Percentiles rank a stretch among this genome's conserved stretches.
These are phyloP conservation scores for Sylvietta virens DNA, from an alignment of 2,113 vertebrate species.

Conservation along the genomic window DNA sequence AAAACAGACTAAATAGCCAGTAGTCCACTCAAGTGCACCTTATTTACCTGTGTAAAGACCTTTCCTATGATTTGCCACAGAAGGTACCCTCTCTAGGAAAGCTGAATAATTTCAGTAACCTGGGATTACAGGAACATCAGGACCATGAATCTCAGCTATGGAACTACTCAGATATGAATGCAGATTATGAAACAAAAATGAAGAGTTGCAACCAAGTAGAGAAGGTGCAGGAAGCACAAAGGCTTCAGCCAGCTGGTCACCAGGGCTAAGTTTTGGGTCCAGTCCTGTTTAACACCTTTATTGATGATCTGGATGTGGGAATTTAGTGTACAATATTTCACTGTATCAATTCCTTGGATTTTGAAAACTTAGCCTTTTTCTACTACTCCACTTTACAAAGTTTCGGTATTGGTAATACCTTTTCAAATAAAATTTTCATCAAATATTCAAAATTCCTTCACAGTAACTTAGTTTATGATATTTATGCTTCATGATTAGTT, in stretches of 20 bases:
- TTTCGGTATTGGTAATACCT: not conserved
- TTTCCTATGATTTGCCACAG: not conserved
- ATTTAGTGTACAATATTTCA: not conserved
- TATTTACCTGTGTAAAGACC: not conserved
- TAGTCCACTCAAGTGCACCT: not conserved
- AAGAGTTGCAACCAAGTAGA: not conserved
- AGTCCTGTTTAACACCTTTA: not conserved
- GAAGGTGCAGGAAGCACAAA: not conserved
- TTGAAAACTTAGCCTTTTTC: not conserved
- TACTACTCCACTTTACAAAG: not conserved
- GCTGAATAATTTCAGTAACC: not conserved
- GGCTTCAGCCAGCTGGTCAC: accelerated
- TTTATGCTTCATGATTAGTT: not conserved
- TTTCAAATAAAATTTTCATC: not conserved
- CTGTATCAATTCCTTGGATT: not conserved
- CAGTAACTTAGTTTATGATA: not conserved
- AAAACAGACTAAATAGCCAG: not conserved
- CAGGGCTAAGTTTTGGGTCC: not conserved
- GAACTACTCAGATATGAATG: not conserved
- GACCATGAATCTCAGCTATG: not conserved
- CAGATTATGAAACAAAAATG: not conserved
- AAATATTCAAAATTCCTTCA: not conserved
- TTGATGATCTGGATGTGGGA: too few species aligned
- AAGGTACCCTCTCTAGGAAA: not conserved
- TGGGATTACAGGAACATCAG: not conserved